Evolutionary conservation across 1,140 invertebrate species (phyloP).

Genomic region (Acromyrmex echinatior): DNA sequence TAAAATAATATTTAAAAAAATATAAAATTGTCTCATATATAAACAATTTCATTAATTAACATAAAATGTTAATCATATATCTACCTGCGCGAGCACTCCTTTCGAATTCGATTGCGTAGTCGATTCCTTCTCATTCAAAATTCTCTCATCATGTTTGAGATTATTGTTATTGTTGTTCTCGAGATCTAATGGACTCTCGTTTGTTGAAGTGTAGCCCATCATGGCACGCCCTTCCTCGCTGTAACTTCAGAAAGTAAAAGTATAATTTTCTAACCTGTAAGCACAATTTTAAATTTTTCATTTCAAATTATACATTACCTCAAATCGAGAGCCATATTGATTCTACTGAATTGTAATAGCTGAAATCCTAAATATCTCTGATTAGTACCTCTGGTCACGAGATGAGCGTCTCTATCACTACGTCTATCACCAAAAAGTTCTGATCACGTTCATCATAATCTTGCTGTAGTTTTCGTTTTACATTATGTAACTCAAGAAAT

Average conservation of each 20-base stretch:
- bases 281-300: neutral
- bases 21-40: neutral
- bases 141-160: conserved; percentile 59
- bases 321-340: conserved; percentile 4
- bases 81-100: conserved; percentile 80
- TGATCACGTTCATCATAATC: neutral
- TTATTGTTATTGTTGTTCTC: conserved; percentile 68
- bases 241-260: conserved; percentile 48
- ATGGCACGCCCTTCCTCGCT: conserved; percentile 72
- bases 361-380: neutral
- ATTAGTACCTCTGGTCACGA: neutral
- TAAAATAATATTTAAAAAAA: neutral
- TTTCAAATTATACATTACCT: conserved; percentile 21
- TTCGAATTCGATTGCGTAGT: conserved; percentile 70
- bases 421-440: conserved; percentile 14
- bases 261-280: conserved; percentile 21
- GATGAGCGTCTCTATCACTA: conserved; percentile 1
- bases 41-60: neutral
- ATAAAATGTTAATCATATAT: neutral
- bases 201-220: conserved; percentile 11
- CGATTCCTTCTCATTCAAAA: conserved; percentile 19
- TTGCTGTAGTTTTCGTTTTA: neutral
- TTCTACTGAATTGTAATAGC: neutral
- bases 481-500: neutral
- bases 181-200: conserved; percentile 33